phyloP scores from a whole-genome alignment of 2,797 vertebrate species.

The Varecia variegata region DNA sequence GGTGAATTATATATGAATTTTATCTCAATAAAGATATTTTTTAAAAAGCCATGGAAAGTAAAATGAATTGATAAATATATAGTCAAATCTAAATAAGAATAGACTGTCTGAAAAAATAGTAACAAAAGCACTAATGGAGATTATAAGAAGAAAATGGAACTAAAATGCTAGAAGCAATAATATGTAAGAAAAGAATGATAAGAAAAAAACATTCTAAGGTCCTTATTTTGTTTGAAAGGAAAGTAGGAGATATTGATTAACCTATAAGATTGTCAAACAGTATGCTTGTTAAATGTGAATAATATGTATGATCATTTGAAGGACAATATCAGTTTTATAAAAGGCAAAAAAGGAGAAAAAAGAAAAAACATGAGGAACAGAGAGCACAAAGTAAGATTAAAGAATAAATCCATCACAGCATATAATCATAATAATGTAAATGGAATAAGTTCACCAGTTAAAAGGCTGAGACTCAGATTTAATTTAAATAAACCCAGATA shows the following conservation, averaged over 20 bases:
- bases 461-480: conserved; percentile 33
- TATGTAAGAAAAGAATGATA: neutral
- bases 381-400: conserved; percentile 35
- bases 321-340: neutral
- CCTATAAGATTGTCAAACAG: neutral
- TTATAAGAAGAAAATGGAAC: neutral
- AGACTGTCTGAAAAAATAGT: neutral
- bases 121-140: neutral
- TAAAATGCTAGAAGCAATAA: neutral
- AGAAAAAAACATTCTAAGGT: neutral
- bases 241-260: neutral
- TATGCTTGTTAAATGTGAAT: conserved; percentile 17
- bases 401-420: conserved; percentile 11
- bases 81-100: neutral
- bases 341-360: neutral
- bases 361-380: neutral
- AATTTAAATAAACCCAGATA: conserved; percentile 5
- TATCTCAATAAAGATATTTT: neutral
- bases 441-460: neutral
- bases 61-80: neutral
- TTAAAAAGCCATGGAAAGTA: neutral
- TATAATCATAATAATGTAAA: conserved; percentile 1
- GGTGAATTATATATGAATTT: neutral
- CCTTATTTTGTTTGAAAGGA: conserved; percentile 21
- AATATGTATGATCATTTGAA: neutral